Conservation (phyloP, 2,888 invertebrate genomes). For the Dryobota labecula region DNA sequence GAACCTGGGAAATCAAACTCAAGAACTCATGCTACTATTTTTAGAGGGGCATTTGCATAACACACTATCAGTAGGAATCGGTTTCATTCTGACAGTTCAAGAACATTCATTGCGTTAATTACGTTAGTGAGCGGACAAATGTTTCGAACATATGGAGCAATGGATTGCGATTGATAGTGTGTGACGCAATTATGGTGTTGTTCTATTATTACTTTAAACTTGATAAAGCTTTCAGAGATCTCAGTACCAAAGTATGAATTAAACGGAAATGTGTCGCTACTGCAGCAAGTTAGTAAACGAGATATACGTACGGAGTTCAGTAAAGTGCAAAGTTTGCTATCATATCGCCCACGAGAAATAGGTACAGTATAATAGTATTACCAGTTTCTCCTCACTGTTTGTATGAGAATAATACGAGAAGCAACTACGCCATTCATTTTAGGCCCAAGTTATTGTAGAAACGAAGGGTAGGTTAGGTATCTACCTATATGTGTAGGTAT, state of each 20-base stretch:
- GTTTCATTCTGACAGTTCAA: too few species aligned
- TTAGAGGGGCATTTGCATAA: too few species aligned
- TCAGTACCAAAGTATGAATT: conserved; percentile 30
- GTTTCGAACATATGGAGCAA: too few species aligned
- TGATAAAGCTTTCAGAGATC: conserved; percentile 19
- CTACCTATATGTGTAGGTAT: not conserved
- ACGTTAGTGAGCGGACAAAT: too few species aligned
- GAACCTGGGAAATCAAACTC: not conserved
- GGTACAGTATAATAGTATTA: conserved; percentile 42
- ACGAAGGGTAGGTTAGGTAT: not conserved
- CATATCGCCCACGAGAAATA: conserved; percentile 48
- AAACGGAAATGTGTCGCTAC: conserved; percentile 53
- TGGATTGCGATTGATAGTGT: too few species aligned
- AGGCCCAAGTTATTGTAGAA: conserved; percentile 12
- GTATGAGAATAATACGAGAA: conserved; percentile 23
- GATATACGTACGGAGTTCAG: conserved; percentile 47
- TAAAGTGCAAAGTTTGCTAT: conserved; percentile 60
- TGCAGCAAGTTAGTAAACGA: conserved; percentile 47
- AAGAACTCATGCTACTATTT: too few species aligned
- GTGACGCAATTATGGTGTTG: too few species aligned
- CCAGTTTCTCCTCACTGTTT: conserved; percentile 39
- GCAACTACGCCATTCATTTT: conserved; percentile 17
- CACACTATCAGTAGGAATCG: too few species aligned
- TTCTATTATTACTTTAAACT: not conserved
- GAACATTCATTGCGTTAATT: too few species aligned